Base-by-base conservation (phyloP, 2,113 vertebrate genomes). In the Upupa epops region DNA sequence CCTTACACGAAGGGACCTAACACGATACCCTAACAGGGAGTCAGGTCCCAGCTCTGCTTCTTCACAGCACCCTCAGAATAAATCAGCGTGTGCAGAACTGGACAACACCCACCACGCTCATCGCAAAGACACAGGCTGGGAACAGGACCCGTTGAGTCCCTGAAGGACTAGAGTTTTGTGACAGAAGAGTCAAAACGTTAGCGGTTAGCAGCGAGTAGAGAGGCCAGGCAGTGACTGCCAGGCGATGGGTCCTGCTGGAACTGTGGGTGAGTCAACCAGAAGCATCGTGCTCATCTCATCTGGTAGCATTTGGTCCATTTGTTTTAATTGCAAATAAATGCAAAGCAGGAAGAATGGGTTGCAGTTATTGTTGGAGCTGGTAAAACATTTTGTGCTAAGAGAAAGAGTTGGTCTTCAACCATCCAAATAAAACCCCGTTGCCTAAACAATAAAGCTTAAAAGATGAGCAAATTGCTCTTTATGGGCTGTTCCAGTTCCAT, bases 241-340 rank as follows among this genome's bases (percentile, higher is more conserved):
- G 54, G 20, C 1, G 1, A 18, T 1, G 8, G 49, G 46, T 89
- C 82, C 71, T 80, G 42, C 48, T 91, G 89, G 68, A 70, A 40
- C 40, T 52, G 56, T 15, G 61, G 64, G 20, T 59, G 55, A 68
- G 34, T 61, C 58, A 65, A 72, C 69, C 36, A 61, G 73, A 83
- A 94, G 86, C 17, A 32, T 34, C 4, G 0, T 26, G 56, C n/a
- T 78, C 25, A 1, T 90, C 86, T 95, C 40, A 68, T 87, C 63
- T 84, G 73, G 61, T 93, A 82, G 66, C 88, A 84, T 92, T 93
- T 93, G 94, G 93, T 88, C 83, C 66, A 55, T 93, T 94, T 82
- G 72, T 88, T 93, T 92, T 94, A 94, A 93, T 45, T 95, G 90
- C 85, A 88, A 87, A 90, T 88, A 88, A 88, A 96, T 92, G 90